Base-by-base conservation (phyloP, 2,113 vertebrate genomes). In the Phalacrocorax brasilianus region DNA sequence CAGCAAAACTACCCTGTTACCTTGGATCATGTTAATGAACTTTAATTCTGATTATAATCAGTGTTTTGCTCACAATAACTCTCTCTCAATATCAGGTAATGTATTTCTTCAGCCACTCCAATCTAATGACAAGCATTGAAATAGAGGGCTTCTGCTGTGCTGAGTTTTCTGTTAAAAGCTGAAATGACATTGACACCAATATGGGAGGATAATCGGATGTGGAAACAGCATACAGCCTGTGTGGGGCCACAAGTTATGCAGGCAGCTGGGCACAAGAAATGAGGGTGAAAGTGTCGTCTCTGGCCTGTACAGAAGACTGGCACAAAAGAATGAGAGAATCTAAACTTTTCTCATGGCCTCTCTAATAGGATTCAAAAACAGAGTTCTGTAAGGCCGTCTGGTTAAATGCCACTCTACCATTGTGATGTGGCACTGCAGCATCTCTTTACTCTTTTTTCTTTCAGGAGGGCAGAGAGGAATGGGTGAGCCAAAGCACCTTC, bases 171-270 rank as follows among this genome's bases (percentile, higher is more conserved):
- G 3, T 45, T 85, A 58, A 81, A 82, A 87, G 74, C 2, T 58
- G 53, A 66, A 76, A 88, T 80, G 45, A 56, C 32, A 28, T 23
- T 30, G 44, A 78, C 40, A 42, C 6, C 7, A 53, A 13, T 70
- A 72, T 7, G 3, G 27, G 21, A 44, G 10, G n/a, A 27, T 65
- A 58, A 35, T 21, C 70, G 50, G 45, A 30, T 70, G 14, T 45
- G 23, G 9, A 38, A 84, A 50, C 9, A 80, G 4, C 9, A 50
- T 33, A 22, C 4, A 66, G 14, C 23, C 27, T 65, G 0, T n/a
- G 23, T 70, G 49, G 11, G 9, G 1, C 22, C 73, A n/a, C 0
- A 0, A 14, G n/a, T 6, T 66, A 3, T 40, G 19, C 35, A 75
- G 35, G 32, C 20, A 50, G 9, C 38, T 74, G 14, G 35, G 12